phyloP scores from a whole-genome alignment of 1,140 invertebrate genomes.

The Heliconius eleuchia region DNA sequence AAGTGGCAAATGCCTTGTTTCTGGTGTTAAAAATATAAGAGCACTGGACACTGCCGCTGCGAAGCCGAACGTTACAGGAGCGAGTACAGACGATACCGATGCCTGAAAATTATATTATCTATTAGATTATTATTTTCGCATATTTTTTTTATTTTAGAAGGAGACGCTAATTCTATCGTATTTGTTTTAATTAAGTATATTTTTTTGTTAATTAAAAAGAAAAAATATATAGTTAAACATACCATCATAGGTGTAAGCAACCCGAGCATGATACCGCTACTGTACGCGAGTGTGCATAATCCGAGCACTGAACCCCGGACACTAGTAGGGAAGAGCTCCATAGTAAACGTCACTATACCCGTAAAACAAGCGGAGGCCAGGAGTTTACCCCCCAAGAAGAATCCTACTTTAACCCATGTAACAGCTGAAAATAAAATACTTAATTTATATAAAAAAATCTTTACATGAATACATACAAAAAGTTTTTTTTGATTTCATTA shows the following conservation, averaged over 20 bases:
- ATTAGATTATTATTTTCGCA: too few species aligned
- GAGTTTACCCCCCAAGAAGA: constrained; percentile 88
- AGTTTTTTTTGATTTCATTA: too few species aligned
- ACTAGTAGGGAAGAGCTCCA: constrained; percentile 88
- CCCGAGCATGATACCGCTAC: constrained; percentile 87
- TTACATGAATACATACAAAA: too few species aligned
- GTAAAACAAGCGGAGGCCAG: constrained; percentile 86
- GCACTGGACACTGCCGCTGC: constrained; percentile 83
- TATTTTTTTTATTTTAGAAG: neutral
- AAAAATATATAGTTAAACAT: neutral
- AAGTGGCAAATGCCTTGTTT: constrained; percentile 85
- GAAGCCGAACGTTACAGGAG: constrained; percentile 84
- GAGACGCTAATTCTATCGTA: neutral
- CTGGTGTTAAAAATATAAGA: constrained; percentile 84
- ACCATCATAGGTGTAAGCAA: constrained; percentile 86
- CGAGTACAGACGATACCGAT: constrained; percentile 70
- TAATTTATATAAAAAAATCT: too few species aligned
- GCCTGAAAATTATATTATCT: constrained; percentile 43
- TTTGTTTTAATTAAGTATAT: too few species aligned
- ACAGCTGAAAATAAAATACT: constrained; percentile 39
- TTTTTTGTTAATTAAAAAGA: too few species aligned
- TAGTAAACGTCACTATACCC: constrained; percentile 85
- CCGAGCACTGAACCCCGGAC: constrained; percentile 85
- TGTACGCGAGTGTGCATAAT: constrained; percentile 85
- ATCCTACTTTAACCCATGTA: constrained; percentile 67